These are phyloP conservation scores for Agrenia bidenticulata DNA, from an alignment of 2,888 invertebrate species.

Conservation along the genomic window DNA sequence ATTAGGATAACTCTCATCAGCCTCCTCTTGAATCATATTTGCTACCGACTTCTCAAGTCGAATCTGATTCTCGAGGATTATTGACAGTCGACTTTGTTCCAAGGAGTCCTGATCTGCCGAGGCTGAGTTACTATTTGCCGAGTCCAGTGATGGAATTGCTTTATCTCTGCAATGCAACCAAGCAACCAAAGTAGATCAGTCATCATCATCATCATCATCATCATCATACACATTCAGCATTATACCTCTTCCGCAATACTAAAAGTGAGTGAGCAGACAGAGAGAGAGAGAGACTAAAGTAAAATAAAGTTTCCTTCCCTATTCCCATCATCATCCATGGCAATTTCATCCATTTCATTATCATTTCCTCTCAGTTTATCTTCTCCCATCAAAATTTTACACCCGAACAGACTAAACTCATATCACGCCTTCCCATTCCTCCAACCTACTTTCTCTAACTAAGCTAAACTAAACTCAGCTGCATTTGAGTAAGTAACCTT, in stretches of 20 bases:
- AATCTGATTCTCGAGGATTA: constrained; percentile 67
- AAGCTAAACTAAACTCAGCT: not conserved
- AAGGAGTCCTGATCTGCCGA: constrained; percentile 55
- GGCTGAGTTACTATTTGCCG: constrained; percentile 33
- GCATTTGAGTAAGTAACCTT: not conserved
- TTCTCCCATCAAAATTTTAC: constrained; percentile 36
- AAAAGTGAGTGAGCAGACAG: not conserved
- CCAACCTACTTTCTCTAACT: not conserved
- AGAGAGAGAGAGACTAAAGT: not conserved
- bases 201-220: not conserved
- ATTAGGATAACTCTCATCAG: constrained; percentile 50
- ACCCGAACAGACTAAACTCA: constrained; percentile 14
- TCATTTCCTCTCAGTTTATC: constrained; percentile 32
- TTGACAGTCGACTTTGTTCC: constrained; percentile 69
- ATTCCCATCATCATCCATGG: constrained; percentile 16
- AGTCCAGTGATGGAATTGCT: constrained; percentile 83
- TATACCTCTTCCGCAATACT: not conserved
- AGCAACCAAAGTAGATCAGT: constrained; percentile 2
- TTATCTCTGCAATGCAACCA: constrained; percentile 66
- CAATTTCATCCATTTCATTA: constrained; percentile 34
- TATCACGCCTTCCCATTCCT: constrained; percentile 17
- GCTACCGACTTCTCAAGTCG: constrained; percentile 48
- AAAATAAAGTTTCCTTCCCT: constrained; percentile 13
- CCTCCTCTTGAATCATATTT: constrained; percentile 50
- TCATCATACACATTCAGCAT: not conserved